Percentiles rank a stretch among this genome's conserved stretches.
These are phyloP conservation scores for Catharus bicknelli DNA, from an alignment of 2,113 vertebrate genomes.

Conservation along the genomic window DNA sequence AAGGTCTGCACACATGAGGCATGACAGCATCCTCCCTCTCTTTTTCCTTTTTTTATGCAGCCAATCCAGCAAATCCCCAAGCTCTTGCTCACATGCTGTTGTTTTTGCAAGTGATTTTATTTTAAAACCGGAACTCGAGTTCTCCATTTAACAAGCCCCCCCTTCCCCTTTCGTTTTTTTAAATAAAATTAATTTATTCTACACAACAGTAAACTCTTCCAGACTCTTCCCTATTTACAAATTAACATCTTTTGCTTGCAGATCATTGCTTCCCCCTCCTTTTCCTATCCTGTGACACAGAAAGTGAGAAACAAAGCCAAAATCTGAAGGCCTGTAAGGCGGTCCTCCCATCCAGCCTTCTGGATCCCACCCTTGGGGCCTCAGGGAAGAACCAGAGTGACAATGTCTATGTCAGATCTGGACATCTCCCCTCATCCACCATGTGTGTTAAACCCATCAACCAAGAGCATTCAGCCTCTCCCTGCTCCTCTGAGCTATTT, in stretches of 20 bases:
- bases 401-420: accelerated
- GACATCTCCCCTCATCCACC: background rate
- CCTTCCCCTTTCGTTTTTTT: background rate
- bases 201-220: conserved; percentile 66
- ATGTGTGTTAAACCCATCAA: background rate
- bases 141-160: conserved; percentile 34
- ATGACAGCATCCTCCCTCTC: background rate
- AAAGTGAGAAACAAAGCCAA: background rate
- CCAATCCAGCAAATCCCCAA: background rate
- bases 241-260: conserved; percentile 55
- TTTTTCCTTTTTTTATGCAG: background rate
- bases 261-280: background rate
- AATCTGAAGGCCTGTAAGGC: background rate
- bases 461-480: background rate
- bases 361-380: background rate
- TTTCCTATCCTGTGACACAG: background rate
- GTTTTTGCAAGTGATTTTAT: conserved; percentile 61
- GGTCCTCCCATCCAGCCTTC: background rate
- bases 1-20: background rate
- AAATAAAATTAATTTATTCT: conserved; percentile 75
- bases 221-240: conserved; percentile 70
- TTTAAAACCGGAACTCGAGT: conserved; percentile 31
- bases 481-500: background rate
- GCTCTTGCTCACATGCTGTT: background rate
- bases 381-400: background rate